phyloP scores from a whole-genome alignment of 2,113 vertebrate species.

The Plestiodon gilberti region DNA sequence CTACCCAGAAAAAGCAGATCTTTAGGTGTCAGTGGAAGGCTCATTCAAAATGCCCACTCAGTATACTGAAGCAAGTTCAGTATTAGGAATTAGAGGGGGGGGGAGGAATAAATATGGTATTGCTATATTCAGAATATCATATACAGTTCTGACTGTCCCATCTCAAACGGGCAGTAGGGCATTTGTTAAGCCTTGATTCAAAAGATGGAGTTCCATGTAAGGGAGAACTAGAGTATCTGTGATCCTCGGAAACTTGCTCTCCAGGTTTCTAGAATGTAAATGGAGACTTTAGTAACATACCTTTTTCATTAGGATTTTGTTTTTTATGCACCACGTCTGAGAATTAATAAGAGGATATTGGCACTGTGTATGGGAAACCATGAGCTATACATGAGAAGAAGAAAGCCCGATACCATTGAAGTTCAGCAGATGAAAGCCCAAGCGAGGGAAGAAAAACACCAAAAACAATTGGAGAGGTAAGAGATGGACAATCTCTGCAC shows the following conservation, averaged over 20 bases:
- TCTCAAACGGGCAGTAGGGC: too few relatives aligned
- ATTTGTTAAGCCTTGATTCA: background rate
- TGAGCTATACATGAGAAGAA: conserved; percentile 96
- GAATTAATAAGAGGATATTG: conserved; percentile 97
- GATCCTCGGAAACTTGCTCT: background rate
- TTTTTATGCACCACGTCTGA: conserved; percentile 94
- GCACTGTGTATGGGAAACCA: conserved; percentile 99
- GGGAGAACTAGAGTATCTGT: background rate
- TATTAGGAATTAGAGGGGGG: too few relatives aligned
- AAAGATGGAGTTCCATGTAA: background rate
- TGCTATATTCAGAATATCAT: too few relatives aligned
- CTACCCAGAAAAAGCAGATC: too few relatives aligned
- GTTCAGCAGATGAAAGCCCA: conserved; percentile 99
- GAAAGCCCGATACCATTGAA: conserved; percentile 98
- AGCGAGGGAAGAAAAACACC: conserved; percentile 96
- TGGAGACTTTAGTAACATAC: conserved; percentile 19
- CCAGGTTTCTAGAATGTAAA: conserved; percentile 10
- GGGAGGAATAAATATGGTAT: too few relatives aligned
- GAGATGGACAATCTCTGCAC: conserved; percentile 18
- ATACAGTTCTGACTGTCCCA: too few relatives aligned
- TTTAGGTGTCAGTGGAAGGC: too few relatives aligned
- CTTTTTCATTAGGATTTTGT: conserved; percentile 90
- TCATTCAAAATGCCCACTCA: too few relatives aligned
- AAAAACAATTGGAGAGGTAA: conserved; percentile 97
- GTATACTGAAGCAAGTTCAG: too few relatives aligned